Evolutionary conservation across 2,888 invertebrate species (phyloP).

Genomic region (Homarus gammarus): DNA sequence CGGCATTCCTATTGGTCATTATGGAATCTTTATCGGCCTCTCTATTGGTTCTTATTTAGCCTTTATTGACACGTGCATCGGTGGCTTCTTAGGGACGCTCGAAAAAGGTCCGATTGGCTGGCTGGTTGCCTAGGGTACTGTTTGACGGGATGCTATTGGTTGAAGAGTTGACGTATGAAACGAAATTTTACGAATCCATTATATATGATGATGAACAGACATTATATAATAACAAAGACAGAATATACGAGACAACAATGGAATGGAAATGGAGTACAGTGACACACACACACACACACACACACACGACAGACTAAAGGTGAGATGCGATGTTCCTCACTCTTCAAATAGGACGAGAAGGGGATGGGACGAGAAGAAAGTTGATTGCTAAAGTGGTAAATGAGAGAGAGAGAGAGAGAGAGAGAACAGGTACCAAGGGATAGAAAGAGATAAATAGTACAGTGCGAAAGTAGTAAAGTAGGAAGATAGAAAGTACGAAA

Average conservation of each 20-base stretch:
- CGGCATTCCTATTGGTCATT: background rate
- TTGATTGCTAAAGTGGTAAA: background rate
- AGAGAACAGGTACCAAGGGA: conserved; percentile 14
- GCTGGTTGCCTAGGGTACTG: too few species aligned
- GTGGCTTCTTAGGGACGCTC: background rate
- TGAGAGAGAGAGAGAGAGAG: background rate
- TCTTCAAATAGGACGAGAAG: background rate
- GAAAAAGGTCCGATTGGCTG: background rate
- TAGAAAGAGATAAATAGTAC: conserved; percentile 23
- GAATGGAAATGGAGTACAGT: too few species aligned
- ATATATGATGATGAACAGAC: too few species aligned
- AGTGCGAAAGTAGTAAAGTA: background rate
- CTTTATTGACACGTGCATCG: background rate
- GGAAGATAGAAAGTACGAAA: background rate
- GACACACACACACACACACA: too few species aligned
- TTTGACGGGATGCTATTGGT: too few species aligned
- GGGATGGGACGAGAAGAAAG: background rate
- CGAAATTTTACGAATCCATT: too few species aligned
- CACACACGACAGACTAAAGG: too few species aligned
- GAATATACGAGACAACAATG: too few species aligned
- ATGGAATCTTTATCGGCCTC: background rate
- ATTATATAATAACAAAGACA: too few species aligned
- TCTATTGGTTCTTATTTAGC: background rate
- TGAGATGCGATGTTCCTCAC: too few species aligned
- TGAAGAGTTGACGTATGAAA: too few species aligned